Base-by-base conservation (phyloP, 2,113 vertebrate species). In the Paramisgurnus dabryanus region DNA sequence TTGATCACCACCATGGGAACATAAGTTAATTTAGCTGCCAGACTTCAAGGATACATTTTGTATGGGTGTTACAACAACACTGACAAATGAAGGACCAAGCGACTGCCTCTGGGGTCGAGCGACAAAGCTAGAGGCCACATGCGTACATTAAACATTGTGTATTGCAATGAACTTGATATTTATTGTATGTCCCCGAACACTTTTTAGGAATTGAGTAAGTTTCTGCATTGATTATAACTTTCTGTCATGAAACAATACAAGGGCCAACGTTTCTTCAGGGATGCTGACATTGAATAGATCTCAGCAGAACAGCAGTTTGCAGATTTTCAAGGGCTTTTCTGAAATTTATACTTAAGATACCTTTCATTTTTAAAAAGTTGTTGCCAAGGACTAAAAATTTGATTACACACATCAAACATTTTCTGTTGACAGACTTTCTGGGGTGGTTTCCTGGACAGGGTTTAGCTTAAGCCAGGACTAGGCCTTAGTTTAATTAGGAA, bases 21-120 rank as follows among this genome's bases (percentile, higher is more conserved):
- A 76, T 22, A 18, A 39, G 57, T 76, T 81, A 9, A 81, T 81
- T 60, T 68, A 40, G 22, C 45, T 45, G 55, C 50, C 18, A 60
- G 22, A 63, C 65, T 76, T 76, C 71, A 76, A 68, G 65, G 64
- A 81, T 76, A 69, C 27, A 60, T 81, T 57, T 69, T 41, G 41
- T 50, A 4, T 49, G 43, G 43, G 39, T 47, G 49, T 67, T 74
- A 11, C 45, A 5, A 47, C 55, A 63, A 53, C 11, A 50, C 15
- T 61, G 43, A 60, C 17, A 79, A 79, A 73, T 72, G 17, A 27
- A 45, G 17, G 66, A n/a, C 17, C 67, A 72, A 66, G 61, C 60
- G 40, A 63, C 79, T 34, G n/a, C 49, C 47, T 66, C 67, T 34
- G 43, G 58, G 64, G 74, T 81, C 61, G 55, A 64, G 43, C 27